Evolutionary conservation across 1,140 invertebrate genomes (phyloP), one percentile per base, ranked within the genome.

Genomic region (Brachystomella parvula): DNA sequence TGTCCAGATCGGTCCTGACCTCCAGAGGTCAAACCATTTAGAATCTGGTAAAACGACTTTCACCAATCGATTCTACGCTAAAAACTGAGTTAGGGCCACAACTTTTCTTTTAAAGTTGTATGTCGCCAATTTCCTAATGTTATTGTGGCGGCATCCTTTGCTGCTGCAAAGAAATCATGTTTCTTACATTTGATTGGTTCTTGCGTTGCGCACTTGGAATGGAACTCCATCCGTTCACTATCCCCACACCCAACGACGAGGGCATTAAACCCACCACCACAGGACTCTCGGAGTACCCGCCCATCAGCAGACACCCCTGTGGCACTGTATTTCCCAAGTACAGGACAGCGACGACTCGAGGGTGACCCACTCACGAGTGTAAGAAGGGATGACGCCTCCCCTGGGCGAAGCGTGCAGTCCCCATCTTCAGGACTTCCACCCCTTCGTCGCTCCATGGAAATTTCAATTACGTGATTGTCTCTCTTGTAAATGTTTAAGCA

Each of bases 401-500:
- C 21, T 19, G 21, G 3, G 19, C 44, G 3, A 30, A 3, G n/a
- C n/a, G n/a, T n/a, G n/a, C n/a, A 15, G 9, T 21, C 30, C 2
- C 1, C 2, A 21, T 21, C 53, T 2, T 31, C 21, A 2, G 1
- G 15, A 19, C 32, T 26, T 47, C 21, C 56, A 26, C 32, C 60
- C 63, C 44, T 19, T 9, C 9, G n/a, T 21, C 47, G 24, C 24
- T 39, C 33, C 47, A 73, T 73, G 67, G 75, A 73, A 59, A 77
- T 66, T 73, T 84, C 82, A 28, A 82, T 80, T 6, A 83, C 82
- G 74, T 81, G 80, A 3, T 77, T 75, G 66, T 80, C 81, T 9
- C 83, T 76, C 2, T 80, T 78, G 74, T 83, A 82, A 56, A 83
- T 74, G 61, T 81, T 79, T 73, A 83, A 79, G 75, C 83, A 84